These are phyloP conservation scores for Drosophila fulvimacula DNA, from an alignment of 2,888 invertebrate species.

Conservation along the genomic window DNA sequence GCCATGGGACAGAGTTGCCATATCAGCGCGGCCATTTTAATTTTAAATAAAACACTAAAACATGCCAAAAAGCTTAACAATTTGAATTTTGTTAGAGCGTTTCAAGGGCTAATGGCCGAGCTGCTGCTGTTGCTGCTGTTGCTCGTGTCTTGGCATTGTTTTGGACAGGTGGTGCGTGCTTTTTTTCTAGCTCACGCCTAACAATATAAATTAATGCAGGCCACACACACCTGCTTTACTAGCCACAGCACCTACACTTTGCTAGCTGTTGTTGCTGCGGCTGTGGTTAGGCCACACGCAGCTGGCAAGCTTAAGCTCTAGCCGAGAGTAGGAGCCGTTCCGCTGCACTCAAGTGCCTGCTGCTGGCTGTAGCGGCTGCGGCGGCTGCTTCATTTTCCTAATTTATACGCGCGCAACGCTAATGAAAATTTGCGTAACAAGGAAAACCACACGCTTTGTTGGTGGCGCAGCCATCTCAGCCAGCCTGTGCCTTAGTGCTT, in stretches of 20 bases:
- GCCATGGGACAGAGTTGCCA: constrained; percentile 4
- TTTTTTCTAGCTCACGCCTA: constrained; percentile 73
- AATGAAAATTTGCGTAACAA: constrained; percentile 79
- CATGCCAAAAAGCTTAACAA: constrained; percentile 6
- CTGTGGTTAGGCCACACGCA: constrained; percentile 53
- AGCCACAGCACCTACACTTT: constrained; percentile 65
- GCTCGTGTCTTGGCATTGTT: constrained; percentile 9
- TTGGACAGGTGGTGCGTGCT: constrained; percentile 77
- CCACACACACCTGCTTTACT: constrained; percentile 53
- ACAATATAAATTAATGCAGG: constrained; percentile 76
- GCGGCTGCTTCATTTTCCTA: constrained; percentile 75
- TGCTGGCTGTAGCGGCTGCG: constrained; percentile 46
- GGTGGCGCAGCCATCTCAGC: not conserved
- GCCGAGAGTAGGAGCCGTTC: constrained; percentile 24
- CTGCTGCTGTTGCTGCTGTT: not conserved
- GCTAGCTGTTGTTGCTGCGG: constrained; percentile 42
- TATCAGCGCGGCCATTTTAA: not conserved
- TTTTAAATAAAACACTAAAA: not conserved
- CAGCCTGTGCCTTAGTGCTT: constrained; percentile 40
- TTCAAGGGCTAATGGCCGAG: constrained; percentile 25
- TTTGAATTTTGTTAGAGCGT: not conserved
- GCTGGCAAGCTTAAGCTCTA: constrained; percentile 24
- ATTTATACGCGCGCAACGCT: constrained; percentile 78
- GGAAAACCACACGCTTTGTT: constrained; percentile 64
- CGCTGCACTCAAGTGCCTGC: constrained; percentile 71